Percentiles rank a stretch among this genome's conserved stretches.
Conservation (phyloP, 2,888 invertebrate species). For the Lithophane ornitopus region DNA sequence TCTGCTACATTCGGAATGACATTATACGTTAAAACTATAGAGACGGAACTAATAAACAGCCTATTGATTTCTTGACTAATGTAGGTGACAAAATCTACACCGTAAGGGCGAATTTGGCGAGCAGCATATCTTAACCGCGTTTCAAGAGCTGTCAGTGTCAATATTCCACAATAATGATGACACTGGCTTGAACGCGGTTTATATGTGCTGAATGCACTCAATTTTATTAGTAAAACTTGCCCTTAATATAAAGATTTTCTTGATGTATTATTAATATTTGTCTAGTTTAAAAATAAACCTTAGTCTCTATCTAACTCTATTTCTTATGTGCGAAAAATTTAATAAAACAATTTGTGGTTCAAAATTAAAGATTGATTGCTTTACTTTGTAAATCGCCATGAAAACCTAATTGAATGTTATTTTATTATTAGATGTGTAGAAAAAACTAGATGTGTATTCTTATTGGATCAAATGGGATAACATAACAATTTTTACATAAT, state of each 20-base stretch:
- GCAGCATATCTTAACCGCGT: neutral
- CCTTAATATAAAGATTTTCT: neutral
- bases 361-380: neutral
- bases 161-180: neutral
- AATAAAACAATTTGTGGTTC: neutral
- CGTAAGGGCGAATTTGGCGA: neutral
- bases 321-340: neutral
- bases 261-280: neutral
- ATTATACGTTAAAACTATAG: slow-evolving; percentile 19
- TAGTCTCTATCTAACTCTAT: slow-evolving; percentile 24
- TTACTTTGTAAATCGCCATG: neutral
- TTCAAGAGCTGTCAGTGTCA: neutral
- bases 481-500: neutral
- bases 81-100: neutral
- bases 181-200: neutral
- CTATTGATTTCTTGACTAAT: neutral
- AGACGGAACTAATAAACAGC: neutral
- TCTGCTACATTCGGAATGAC: slow-evolving; percentile 36
- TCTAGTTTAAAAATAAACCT: neutral
- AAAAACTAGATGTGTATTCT: neutral
- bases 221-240: neutral
- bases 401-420: neutral
- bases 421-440: slow-evolving; percentile 18
- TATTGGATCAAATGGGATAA: neutral
- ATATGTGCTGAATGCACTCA: neutral